Evolutionary conservation across 2,113 vertebrate species (phyloP).

Genomic region (Ailuropoda melanoleuca): DNA sequence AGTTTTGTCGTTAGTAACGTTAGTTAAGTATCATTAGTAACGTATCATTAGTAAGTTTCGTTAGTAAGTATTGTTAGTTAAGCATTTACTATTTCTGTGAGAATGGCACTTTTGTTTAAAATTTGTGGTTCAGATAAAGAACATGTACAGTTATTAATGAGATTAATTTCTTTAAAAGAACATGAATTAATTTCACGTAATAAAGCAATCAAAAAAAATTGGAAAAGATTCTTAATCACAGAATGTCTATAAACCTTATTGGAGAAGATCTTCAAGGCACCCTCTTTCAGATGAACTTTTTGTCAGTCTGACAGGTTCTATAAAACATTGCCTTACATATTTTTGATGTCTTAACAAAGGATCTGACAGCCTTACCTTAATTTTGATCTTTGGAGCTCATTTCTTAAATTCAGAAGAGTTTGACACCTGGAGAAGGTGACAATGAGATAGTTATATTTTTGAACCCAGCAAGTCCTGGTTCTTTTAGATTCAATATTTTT

Average conservation of each 20-base stretch:
- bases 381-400: neutral
- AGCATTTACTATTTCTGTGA: neutral
- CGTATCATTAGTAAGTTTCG: no score
- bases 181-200: neutral
- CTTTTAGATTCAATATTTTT: neutral
- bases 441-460: neutral
- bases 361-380: neutral
- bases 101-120: neutral
- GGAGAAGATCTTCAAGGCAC: neutral
- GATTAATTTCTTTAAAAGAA: neutral
- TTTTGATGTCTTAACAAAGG: neutral
- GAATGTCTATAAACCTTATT: neutral
- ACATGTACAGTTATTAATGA: neutral
- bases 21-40: neutral
- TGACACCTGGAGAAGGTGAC: neutral
- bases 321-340: neutral
- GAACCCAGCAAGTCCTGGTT: neutral
- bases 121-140: neutral
- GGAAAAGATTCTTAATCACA: neutral
- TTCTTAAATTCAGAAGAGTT: neutral
- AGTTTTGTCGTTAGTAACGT: neutral
- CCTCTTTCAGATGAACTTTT: neutral
- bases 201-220: neutral
- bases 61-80: neutral
- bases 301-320: neutral